Evolutionary conservation across 2,797 vertebrate species (phyloP).

Genomic region (Malurus leucopterus): DNA sequence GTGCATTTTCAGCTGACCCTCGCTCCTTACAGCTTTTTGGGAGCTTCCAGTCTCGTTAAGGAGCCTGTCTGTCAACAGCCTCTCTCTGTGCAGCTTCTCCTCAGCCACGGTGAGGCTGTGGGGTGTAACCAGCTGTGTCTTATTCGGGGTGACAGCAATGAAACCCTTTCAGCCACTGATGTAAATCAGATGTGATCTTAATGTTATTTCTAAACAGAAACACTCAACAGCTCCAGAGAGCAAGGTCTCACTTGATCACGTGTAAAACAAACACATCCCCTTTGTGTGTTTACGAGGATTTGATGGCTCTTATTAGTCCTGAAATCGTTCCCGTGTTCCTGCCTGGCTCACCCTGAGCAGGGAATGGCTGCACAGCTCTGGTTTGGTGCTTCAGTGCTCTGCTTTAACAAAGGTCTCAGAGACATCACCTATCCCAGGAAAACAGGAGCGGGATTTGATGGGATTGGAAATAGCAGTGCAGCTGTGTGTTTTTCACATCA

Average conservation of each 20-base stretch:
- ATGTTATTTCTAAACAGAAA: conserved; percentile 40
- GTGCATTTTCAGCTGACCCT: conserved; percentile 40
- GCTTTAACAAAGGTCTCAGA: not conserved
- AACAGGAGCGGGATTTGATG: not conserved
- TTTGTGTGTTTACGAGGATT: not conserved
- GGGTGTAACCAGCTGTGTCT: conserved; percentile 51
- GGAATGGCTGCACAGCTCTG: not conserved
- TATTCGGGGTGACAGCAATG: conserved; percentile 42
- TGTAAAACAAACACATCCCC: not conserved
- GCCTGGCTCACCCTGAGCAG: not conserved
- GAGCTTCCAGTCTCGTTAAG: conserved; percentile 52
- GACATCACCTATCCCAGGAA: not conserved
- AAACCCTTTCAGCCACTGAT: conserved; percentile 46
- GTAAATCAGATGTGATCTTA: conserved; percentile 53
- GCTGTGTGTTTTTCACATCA: not conserved
- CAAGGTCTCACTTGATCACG: not conserved
- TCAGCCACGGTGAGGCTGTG: not conserved
- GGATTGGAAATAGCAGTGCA: not conserved
- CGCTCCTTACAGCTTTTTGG: conserved; percentile 22
- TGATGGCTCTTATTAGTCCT: not conserved
- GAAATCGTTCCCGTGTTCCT: not conserved
- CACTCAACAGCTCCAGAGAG: not conserved
- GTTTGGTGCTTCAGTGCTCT: not conserved
- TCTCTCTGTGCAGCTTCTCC: not conserved
- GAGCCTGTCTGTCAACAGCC: conserved; percentile 47